phyloP scores from a whole-genome alignment of 2,113 vertebrate species.

The Eptatretus burgeri region DNA sequence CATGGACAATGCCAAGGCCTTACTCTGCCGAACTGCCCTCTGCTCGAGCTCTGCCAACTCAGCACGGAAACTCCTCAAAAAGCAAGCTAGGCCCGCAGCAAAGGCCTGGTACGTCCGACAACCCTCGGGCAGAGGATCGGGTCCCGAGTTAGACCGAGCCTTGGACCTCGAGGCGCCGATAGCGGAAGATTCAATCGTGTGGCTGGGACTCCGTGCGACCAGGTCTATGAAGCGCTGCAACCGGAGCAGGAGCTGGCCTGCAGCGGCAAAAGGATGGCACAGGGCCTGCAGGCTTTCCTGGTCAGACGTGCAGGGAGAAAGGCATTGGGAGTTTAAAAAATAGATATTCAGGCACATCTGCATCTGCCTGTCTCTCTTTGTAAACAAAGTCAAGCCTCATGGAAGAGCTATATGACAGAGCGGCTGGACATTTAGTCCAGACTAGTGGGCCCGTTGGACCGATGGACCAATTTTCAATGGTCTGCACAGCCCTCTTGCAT shows the following conservation, averaged over 20 bases:
- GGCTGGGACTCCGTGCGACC: conserved; percentile 30
- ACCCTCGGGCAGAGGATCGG: background rate
- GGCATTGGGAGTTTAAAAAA: too few species aligned
- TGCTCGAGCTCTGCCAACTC: conserved; percentile 60
- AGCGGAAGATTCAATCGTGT: conserved; percentile 25
- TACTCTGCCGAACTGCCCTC: conserved; percentile 11
- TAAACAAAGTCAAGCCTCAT: too few species aligned
- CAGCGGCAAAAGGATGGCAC: conserved; percentile 55
- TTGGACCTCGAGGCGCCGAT: conserved; percentile 20
- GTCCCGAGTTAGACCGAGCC: background rate
- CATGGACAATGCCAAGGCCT: background rate
- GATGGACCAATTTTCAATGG: too few species aligned
- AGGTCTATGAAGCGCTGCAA: conserved; percentile 91
- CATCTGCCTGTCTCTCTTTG: too few species aligned
- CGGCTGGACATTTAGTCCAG: too few species aligned
- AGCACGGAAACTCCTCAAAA: conserved; percentile 63
- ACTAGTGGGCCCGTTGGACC: too few species aligned
- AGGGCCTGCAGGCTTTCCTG: conserved; percentile 59
- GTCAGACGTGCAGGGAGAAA: background rate
- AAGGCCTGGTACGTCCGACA: conserved; percentile 94
- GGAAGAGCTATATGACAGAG: too few species aligned
- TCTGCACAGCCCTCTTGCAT: too few species aligned
- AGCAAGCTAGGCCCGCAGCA: conserved; percentile 83
- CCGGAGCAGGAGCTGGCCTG: conserved; percentile 59
- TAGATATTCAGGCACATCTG: too few species aligned